These are phyloP conservation scores for Lerema accius DNA, from an alignment of 1,140 invertebrate genomes.

Conservation along the genomic window DNA sequence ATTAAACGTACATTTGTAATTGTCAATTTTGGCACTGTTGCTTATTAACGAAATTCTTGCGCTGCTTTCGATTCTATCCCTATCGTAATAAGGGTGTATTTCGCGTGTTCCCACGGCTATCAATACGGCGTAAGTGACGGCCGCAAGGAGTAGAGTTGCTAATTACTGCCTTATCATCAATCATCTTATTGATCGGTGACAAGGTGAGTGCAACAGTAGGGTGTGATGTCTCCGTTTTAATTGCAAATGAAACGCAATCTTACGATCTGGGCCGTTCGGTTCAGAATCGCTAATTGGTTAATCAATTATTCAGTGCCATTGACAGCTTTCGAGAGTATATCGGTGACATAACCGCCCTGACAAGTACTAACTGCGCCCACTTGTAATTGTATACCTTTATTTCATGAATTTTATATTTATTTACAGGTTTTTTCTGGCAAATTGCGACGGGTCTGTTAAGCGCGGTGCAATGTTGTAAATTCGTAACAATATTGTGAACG, in stretches of 20 bases:
- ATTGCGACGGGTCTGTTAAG: background rate
- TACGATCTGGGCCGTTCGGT: slow-evolving; percentile 32
- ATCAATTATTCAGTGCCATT: slow-evolving; percentile 39
- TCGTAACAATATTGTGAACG: no score
- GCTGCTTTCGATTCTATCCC: slow-evolving; percentile 23
- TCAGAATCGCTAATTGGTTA: slow-evolving; percentile 26
- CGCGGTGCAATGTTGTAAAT: background rate
- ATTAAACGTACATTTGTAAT: slow-evolving; percentile 77
- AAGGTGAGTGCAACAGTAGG: slow-evolving; percentile 42
- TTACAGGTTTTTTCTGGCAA: slow-evolving; percentile 1
- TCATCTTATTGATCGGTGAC: slow-evolving; percentile 60
- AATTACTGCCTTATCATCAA: slow-evolving; percentile 73
- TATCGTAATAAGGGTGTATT: slow-evolving; percentile 21
- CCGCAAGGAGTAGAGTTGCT: slow-evolving; percentile 52
- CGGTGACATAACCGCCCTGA: slow-evolving; percentile 32
- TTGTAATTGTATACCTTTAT: slow-evolving; percentile 17
- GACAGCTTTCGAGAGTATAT: slow-evolving; percentile 29
- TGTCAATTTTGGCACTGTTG: slow-evolving; percentile 62
- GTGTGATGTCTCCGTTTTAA: slow-evolving; percentile 31
- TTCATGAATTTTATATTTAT: slow-evolving; percentile 2
- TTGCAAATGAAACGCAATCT: slow-evolving; percentile 35
- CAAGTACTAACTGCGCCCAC: slow-evolving; percentile 22
- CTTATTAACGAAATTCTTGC: slow-evolving; percentile 29
- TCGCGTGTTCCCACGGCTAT: slow-evolving; percentile 3
- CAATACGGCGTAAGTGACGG: slow-evolving; percentile 14